phyloP scores from a whole-genome alignment of 2,888 invertebrate species.

The Podotricha telesiphe region DNA sequence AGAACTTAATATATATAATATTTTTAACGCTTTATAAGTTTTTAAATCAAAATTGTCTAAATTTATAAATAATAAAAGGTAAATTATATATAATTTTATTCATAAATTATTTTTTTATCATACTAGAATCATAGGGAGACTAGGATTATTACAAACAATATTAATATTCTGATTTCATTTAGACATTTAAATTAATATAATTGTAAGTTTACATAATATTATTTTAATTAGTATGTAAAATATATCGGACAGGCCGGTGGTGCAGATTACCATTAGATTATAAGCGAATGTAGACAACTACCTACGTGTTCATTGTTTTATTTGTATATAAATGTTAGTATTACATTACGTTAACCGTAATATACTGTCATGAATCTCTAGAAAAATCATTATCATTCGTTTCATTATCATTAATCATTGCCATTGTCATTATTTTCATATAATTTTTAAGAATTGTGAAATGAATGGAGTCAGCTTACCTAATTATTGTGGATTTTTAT shows the following conservation, averaged over 20 bases:
- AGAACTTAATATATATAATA: background rate
- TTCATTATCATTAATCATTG: constrained; percentile 14
- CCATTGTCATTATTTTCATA: constrained; percentile 3
- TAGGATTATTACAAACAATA: too few relatives aligned
- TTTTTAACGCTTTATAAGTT: too few relatives aligned
- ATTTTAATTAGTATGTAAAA: constrained; percentile 42
- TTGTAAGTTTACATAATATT: constrained; percentile 8
- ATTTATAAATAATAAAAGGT: too few relatives aligned
- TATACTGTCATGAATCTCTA: background rate
- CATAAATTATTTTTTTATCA: too few relatives aligned
- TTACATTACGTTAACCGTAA: constrained; percentile 42
- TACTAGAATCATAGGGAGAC: too few relatives aligned
- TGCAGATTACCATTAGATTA: constrained; percentile 81
- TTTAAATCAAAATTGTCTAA: too few relatives aligned
- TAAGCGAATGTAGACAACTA: constrained; percentile 64
- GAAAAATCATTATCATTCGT: constrained; percentile 13
- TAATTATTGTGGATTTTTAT: constrained; percentile 36
- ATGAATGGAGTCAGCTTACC: constrained; percentile 45
- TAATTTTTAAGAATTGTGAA: constrained; percentile 26
- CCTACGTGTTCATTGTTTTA: constrained; percentile 70
- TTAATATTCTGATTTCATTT: background rate
- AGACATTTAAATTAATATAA: constrained; percentile 8
- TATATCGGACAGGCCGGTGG: constrained; percentile 75
- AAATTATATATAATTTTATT: too few relatives aligned
- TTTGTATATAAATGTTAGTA: constrained; percentile 52